phyloP scores from a whole-genome alignment of 1,140 invertebrate species.

The Leucophenga varia region DNA sequence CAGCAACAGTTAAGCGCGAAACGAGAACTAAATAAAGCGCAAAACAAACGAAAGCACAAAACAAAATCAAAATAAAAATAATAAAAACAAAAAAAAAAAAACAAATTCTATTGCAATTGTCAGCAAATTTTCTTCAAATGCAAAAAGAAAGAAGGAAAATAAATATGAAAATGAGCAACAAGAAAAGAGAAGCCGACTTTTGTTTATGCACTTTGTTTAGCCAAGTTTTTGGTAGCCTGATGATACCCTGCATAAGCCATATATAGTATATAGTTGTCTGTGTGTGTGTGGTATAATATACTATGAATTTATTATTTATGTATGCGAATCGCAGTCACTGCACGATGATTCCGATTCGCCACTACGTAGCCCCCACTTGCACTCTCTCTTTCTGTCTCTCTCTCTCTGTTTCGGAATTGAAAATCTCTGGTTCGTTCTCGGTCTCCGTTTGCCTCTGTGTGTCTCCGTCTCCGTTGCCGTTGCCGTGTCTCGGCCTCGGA shows the following conservation, averaged over 20 bases:
- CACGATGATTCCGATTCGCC: conserved; percentile 26
- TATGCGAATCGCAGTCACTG: conserved; percentile 18
- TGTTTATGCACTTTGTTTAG: conserved; percentile 35
- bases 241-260: conserved; percentile 4
- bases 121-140: conserved; percentile 49
- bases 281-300: neutral
- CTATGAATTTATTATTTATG: conserved; percentile 29
- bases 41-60: conserved; percentile 26
- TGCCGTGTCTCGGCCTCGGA: conserved; percentile 1
- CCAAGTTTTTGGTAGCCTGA: conserved; percentile 24
- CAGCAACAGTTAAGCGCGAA: conserved; percentile 29
- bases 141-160: conserved; percentile 21
- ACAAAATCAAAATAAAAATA: conserved; percentile 2
- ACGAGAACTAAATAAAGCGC: conserved; percentile 33
- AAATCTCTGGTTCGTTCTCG: conserved; percentile 19
- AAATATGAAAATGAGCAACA: neutral
- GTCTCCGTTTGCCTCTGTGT: conserved; percentile 3
- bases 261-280: conserved; percentile 1
- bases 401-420: too few relatives aligned
- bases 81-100: conserved; percentile 27
- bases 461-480: conserved; percentile 16
- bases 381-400: too few relatives aligned
- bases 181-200: conserved; percentile 14
- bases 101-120: conserved; percentile 46
- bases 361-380: too few relatives aligned